Conservation (phyloP, 2,888 invertebrate genomes). For the Orgyia antiqua region DNA sequence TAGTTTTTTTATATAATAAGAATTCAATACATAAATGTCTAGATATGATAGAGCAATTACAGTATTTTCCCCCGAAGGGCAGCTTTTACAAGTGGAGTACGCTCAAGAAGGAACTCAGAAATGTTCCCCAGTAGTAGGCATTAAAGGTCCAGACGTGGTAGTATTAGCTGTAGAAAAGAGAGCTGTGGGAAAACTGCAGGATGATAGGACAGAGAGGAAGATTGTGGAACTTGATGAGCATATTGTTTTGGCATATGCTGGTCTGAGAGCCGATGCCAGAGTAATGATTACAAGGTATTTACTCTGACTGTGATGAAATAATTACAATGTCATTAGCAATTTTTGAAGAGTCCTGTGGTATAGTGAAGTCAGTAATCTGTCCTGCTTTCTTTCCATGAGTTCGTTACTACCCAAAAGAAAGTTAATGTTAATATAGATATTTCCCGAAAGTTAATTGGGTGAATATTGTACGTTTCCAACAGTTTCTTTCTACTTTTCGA, state of each 20-base stretch:
- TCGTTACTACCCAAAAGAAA: too few species aligned
- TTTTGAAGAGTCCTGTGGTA: too few species aligned
- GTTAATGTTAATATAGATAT: too few species aligned
- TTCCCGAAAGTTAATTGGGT: too few species aligned
- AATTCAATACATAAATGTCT: conserved; percentile 44
- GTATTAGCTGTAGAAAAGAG: conserved; percentile 98
- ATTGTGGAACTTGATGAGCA: conserved; percentile 97
- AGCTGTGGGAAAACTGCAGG: conserved; percentile 95
- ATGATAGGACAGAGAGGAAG: conserved; percentile 95
- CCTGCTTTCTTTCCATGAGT: too few species aligned
- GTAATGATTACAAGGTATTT: conserved; percentile 85
- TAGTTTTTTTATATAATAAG: too few species aligned
- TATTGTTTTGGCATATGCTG: conserved; percentile 97
- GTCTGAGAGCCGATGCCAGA: conserved; percentile 96
- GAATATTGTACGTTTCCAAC: too few species aligned
- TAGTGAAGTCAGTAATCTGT: too few species aligned
- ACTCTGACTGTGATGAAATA: too few species aligned
- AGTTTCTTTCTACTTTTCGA: too few species aligned
- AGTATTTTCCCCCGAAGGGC: conserved; percentile 98
- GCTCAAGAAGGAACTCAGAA: conserved; percentile 98
- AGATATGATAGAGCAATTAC: conserved; percentile 98
- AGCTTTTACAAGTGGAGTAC: conserved; percentile 96
- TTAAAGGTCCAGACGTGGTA: conserved; percentile 92
- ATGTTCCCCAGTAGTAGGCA: conserved; percentile 90
- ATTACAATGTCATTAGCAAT: too few species aligned